A percentile compares a stretch with the other conserved stretches of the same genome.
phyloP scores from a whole-genome alignment of 2,113 vertebrate genomes.

The Ceyx margarethae region DNA sequence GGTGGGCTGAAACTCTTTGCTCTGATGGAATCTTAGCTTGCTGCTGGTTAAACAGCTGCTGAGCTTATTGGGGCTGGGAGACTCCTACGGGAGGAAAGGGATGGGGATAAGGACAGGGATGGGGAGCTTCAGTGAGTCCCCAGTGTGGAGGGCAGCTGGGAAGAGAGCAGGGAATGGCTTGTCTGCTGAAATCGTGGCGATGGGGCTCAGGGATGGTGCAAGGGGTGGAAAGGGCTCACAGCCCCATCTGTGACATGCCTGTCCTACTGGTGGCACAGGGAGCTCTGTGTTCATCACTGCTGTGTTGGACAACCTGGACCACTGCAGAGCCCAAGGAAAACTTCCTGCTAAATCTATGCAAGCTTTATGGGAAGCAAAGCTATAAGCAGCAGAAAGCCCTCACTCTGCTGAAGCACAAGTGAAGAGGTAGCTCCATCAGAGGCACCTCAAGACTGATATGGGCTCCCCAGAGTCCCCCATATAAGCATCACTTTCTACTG shows the following conservation, averaged over 20 bases:
- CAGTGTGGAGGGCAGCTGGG: neutral
- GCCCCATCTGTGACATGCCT: accelerated
- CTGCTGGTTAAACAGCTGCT: slow-evolving; percentile 29
- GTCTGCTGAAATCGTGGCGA: neutral
- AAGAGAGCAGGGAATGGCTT: neutral
- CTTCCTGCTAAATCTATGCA: accelerated
- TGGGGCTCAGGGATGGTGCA: neutral
- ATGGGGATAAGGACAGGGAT: neutral
- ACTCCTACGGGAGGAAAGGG: neutral
- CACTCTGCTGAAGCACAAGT: neutral
- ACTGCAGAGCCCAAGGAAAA: neutral
- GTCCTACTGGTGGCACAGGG: accelerated
- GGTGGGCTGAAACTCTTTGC: neutral
- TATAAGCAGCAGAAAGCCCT: neutral
- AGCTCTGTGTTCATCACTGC: accelerated
- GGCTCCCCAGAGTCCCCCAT: neutral
- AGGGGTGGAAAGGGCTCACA: neutral
- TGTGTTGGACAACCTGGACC: neutral
- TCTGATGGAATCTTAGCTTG: slow-evolving; percentile 14
- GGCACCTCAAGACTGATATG: neutral
- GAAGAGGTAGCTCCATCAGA: neutral
- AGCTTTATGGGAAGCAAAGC: neutral
- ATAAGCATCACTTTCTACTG: neutral
- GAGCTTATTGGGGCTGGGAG: neutral
- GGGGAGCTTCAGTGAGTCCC: neutral